Evolutionary conservation across 2,113 vertebrate species (phyloP).

Genomic region (Bos taurus): ARS-UCD2.0 NC_037354.1:12630501-12631000

Average conservation of each 20-base stretch:
- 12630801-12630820: background rate
- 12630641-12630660: slow-evolving; percentile 36
- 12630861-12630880: background rate
- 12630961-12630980: background rate
- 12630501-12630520: slow-evolving; percentile 27
- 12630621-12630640: slow-evolving; percentile 51
- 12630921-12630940: background rate
- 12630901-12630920: background rate
- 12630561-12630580: background rate
- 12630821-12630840: background rate
- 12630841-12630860: background rate
- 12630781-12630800: background rate
- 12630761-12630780: slow-evolving; percentile 5
- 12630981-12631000: background rate
- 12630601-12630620: slow-evolving; percentile 28
- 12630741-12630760: slow-evolving; percentile 37
- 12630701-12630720: background rate
- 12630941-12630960: background rate
- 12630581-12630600: slow-evolving; percentile 41
- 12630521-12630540: background rate
- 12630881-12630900: background rate
- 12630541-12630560: background rate
- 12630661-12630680: slow-evolving; percentile 36
- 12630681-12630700: slow-evolving; percentile 46
- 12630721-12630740: slow-evolving; percentile 40